Evolutionary conservation across 2,888 invertebrate genomes (phyloP).

Genomic region (Tetranychus piercei): DNA sequence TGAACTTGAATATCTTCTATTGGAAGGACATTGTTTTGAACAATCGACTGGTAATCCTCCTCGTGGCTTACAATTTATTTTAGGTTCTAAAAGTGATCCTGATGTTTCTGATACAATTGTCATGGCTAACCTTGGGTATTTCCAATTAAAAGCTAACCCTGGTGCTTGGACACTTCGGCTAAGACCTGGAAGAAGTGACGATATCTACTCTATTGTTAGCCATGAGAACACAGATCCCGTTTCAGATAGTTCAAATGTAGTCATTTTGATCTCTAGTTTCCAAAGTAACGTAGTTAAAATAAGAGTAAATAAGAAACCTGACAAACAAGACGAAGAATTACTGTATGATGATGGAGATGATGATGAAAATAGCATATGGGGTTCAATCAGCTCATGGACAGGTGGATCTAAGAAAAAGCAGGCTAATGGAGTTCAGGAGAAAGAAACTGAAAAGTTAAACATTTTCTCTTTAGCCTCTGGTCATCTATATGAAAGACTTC

Average conservation of each 20-base stretch:
- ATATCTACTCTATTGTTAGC: conserved; percentile 76
- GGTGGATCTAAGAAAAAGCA: conserved; percentile 9
- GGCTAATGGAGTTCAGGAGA: conserved; percentile 30
- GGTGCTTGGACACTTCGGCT: conserved; percentile 80
- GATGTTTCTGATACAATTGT: conserved; percentile 81
- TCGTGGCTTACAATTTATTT: conserved; percentile 81
- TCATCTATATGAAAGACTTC: conserved; percentile 85
- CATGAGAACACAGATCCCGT: conserved; percentile 57
- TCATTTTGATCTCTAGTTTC: conserved; percentile 60
- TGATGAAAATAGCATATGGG: conserved; percentile 19
- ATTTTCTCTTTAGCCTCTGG: conserved; percentile 97
- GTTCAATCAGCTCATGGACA: conserved; percentile 17
- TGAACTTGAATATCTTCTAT: conserved; percentile 75
- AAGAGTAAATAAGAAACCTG: conserved; percentile 61
- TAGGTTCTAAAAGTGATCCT: conserved; percentile 50
- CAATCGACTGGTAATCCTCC: conserved; percentile 70
- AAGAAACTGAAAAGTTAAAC: conserved; percentile 60
- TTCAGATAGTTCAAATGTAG: conserved; percentile 48
- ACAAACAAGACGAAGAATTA: conserved; percentile 65
- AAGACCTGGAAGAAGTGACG: conserved; percentile 76
- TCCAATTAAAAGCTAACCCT: conserved; percentile 91
- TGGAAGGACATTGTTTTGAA: conserved; percentile 96
- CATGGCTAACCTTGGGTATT: conserved; percentile 99
- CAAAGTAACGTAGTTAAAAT: conserved; percentile 77
- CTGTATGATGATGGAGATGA: conserved; percentile 45